These are phyloP conservation scores for Trissolcus japonicus DNA, from an alignment of 2,888 invertebrate species.

Conservation along the genomic window DNA sequence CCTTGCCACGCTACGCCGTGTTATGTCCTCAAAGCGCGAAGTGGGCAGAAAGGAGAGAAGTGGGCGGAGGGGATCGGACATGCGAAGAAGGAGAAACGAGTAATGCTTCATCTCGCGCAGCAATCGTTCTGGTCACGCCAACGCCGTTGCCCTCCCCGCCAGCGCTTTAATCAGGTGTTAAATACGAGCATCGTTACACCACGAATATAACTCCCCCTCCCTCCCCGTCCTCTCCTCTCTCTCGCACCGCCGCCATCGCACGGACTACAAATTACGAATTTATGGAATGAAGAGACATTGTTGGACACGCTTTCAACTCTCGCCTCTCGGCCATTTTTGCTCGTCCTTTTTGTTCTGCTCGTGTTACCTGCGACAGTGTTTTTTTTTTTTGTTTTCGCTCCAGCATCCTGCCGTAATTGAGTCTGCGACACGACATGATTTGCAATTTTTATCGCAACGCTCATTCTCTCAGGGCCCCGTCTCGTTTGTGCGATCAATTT, in stretches of 20 bases:
- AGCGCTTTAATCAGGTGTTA: slow-evolving; percentile 74
- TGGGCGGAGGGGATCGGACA: slow-evolving; percentile 45
- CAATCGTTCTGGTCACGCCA: slow-evolving; percentile 72
- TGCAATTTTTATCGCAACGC: slow-evolving; percentile 16
- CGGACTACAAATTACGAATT: slow-evolving; percentile 43
- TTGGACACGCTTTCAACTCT: slow-evolving; percentile 35
- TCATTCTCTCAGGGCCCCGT: slow-evolving; percentile 1
- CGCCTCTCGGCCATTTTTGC: slow-evolving; percentile 17
- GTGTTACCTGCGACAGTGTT: not conserved
- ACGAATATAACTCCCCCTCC: slow-evolving; percentile 27
- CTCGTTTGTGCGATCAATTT: slow-evolving; percentile 5
- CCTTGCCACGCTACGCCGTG: slow-evolving; percentile 63
- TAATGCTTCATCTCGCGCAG: slow-evolving; percentile 66
- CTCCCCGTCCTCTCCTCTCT: too few relatives aligned
- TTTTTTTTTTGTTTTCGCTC: not conserved
- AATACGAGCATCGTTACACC: slow-evolving; percentile 70
- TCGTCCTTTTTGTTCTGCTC: slow-evolving; percentile 9
- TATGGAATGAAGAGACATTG: slow-evolving; percentile 43
- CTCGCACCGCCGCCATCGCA: slow-evolving; percentile 16
- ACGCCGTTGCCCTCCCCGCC: slow-evolving; percentile 59
- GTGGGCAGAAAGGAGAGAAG: slow-evolving; percentile 51
- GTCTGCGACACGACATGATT: slow-evolving; percentile 10
- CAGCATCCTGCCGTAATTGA: slow-evolving; percentile 7
- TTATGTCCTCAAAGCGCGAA: slow-evolving; percentile 65
- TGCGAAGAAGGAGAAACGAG: slow-evolving; percentile 57